Base-by-base conservation (phyloP, 2,113 vertebrate genomes). In the Gallinago paraguaiae region DNA sequence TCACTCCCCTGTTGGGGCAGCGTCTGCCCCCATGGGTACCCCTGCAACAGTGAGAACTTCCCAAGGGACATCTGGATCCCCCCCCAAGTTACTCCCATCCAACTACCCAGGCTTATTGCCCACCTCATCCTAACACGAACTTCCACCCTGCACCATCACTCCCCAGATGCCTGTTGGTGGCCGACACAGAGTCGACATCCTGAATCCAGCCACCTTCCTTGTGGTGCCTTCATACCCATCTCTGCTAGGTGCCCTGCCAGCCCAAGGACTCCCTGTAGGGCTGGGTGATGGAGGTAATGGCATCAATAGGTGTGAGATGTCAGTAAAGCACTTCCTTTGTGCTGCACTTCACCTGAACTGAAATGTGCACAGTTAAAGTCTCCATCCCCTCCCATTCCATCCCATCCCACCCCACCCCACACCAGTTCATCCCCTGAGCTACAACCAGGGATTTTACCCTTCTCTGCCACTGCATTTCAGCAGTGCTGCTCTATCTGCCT, bases 261-360 rank as follows among this genome's bases (percentile, higher is more conserved):
- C 5, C 17, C 53, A 7, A 31, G 28, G 12, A 24, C 17, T 59
- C 23, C 2, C 24, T 3, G 0, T 15, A 54, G 43, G n/a, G 9
- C 0, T 54, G 24, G 5, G 6, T 56, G n/a, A 35, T 17, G 19
- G 7, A 56, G 45, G 7, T 19, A 50, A 48, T 1, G 1, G 39
- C 24, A 41, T 37, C 1, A 1, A 20, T 46, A 28, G n/a, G 16
- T 31, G 9, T n/a, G 30, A 57, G 28, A 28, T 31, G 5, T 8
- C 8, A 1, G 12, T 56, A 27, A 46, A 82, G 24, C 1, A 3
- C 15, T 61, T 56, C 15, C 8, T 51, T 65, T 1, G 0, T 17
- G 4, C 33, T 57, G 6, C 37, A 46, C 0, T 0, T 8, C 12
- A 27, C 9, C 3, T 2, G 1, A 60, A 61, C 17, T 46, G 37